These are phyloP conservation scores for Liasis olivaceus DNA, from an alignment of 2,797 vertebrate species.

Conservation along the genomic window DNA sequence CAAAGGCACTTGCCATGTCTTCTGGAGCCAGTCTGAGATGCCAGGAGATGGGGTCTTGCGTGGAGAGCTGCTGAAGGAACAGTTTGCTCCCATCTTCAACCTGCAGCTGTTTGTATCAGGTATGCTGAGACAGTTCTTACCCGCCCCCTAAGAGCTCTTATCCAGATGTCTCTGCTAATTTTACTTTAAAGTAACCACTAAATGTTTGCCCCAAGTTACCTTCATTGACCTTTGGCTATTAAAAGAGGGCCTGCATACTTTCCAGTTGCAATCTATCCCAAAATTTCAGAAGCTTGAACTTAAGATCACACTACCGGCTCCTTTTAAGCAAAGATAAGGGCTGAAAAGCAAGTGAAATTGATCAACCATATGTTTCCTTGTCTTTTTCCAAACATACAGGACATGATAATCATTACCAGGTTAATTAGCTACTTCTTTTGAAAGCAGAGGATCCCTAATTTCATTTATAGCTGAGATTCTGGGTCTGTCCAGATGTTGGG, in stretches of 20 bases:
- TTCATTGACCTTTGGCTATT: not conserved
- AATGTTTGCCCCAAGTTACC: not conserved
- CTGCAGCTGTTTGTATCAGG: constrained; percentile 78
- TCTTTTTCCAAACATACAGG: no score
- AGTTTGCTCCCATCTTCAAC: constrained; percentile 67
- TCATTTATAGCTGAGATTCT: no score
- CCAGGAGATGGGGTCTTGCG: constrained; percentile 61
- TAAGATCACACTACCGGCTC: not conserved
- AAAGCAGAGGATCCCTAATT: no score
- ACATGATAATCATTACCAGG: no score
- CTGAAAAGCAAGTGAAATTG: no score
- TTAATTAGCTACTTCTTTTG: no score
- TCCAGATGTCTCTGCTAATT: not conserved
- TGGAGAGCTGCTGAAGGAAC: constrained; percentile 76
- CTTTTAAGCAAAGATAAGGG: no score
- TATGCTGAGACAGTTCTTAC: constrained; percentile 35
- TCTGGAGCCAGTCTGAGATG: constrained; percentile 80
- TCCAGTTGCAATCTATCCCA: not conserved
- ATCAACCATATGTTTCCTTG: no score
- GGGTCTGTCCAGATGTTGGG: no score
- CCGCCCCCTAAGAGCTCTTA: not conserved
- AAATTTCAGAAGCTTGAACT: not conserved
- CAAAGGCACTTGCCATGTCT: constrained; percentile 75
- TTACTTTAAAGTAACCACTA: no score
- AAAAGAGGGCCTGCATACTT: not conserved